Evolutionary conservation across 2,888 invertebrate genomes (phyloP), one percentile per base, ranked within the genome.

Genomic region (Maniola hyperantus): DNA sequence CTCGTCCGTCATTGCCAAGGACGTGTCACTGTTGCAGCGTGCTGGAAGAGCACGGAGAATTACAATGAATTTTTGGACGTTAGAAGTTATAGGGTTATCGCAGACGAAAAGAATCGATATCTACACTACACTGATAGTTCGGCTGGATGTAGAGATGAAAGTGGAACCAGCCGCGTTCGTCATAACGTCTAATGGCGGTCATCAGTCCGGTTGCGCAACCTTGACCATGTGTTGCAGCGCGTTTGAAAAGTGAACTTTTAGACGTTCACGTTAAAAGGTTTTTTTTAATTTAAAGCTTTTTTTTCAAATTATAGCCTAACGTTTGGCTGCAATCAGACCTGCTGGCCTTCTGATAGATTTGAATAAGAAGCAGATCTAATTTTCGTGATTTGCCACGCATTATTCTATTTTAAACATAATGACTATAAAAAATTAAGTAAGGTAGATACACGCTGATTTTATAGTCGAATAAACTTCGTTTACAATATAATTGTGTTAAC

Each of bases 101-200:
- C 26, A 26, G 4, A 26, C 34, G 34, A 36, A 53, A 70, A 65
- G 67, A 70, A 70, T 70, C 70, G 66, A 64, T 54, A 26, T 26
- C 2, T 26, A 26, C 26, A 26, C 26, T 4, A 4, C n/a, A n/a
- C n/a, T 63, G 61, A 54, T 44, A 61, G 44, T 58, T 57, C 11
- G 39, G 42, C n/a, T n/a, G n/a, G n/a, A n/a, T 6, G 26, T 2
- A 8, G 55, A n/a, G n/a, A n/a, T n/a, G n/a, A n/a, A n/a, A n/a
- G 11, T 6, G 18, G 55, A 26, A 13, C 44, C 42, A 20, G 53
- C 60, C 67, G 34, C 53, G 48, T 36, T 42, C 57, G 53, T 63
- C 70, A 67, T 60, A n/a, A n/a, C n/a, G n/a, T n/a, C n/a, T n/a
- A n/a, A n/a, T 54, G 54, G 48, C 67, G 70, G 63, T 67, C 69